Evolutionary conservation across 2,888 invertebrate species (phyloP), one percentile per base, ranked within the genome.

Genomic region (Drosophila buzzatii): DNA sequence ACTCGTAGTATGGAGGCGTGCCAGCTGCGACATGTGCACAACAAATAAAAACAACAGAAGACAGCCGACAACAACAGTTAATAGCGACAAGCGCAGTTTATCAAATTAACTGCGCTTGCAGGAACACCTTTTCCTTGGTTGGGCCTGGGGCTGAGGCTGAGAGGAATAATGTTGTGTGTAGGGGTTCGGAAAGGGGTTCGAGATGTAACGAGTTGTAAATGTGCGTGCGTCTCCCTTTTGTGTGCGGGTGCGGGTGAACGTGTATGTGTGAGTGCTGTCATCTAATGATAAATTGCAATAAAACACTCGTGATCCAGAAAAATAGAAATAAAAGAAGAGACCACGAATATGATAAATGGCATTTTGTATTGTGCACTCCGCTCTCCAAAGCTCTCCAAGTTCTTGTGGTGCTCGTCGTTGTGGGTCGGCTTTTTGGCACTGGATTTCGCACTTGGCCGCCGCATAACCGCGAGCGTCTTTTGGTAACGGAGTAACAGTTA

Each of bases 281-380:
- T 78, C 85, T 82, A 89, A 90, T 91, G 92, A 91, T 92, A 91
- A 91, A 91, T 91, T 91, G 90, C 89, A 90, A 90, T 92, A 90
- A 91, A 91, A 91, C 91, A 89, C 90, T 91, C 89, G 87, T 91
- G 89, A 91, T 89, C 89, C 89, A 73, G 64, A 61, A 61, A 69
- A 67, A 75, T 56, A 59, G 51, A 64, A 63, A 76, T 64, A 68
- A 72, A 66, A 79, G 69, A 60, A 56, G 55, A 58, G 55, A 76
- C 60, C 70, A 83, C 72, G 79, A 91, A 91, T 91, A 91, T 91
- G 91, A 91, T 91, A 90, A 91, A 91, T 91, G 88, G 81, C 82
- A 77, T 87, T 85, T 85, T 89, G 85, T 77, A 74, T 73, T 73
- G 68, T 67, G 58, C 37, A 39, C 35, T 37, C 47, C 33, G 53